Conservation (phyloP, 2,113 vertebrate genomes). For the Oceanodroma tethys region DNA sequence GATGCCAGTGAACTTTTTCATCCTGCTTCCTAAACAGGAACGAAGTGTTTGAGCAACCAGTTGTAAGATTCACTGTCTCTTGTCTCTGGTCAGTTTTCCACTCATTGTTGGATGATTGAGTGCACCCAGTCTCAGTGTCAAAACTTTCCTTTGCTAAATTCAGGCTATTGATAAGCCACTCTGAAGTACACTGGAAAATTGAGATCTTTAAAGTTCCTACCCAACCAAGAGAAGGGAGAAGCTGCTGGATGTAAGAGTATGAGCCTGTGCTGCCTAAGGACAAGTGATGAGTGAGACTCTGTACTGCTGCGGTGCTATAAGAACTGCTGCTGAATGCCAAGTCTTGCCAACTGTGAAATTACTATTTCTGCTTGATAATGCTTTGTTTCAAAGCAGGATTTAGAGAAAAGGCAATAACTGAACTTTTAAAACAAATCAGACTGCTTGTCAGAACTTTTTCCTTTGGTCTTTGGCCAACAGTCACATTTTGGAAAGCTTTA, state of each 20-base stretch:
- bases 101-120: not conserved
- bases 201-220: not conserved
- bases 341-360: constrained; percentile 63
- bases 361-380: constrained; percentile 56
- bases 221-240: not conserved
- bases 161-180: not conserved
- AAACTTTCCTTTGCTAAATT: not conserved
- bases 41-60: not conserved
- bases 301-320: not conserved
- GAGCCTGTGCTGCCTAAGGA: not conserved
- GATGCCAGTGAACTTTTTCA: not conserved
- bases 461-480: constrained; percentile 24
- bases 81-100: not conserved
- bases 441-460: not conserved
- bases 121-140: not conserved
- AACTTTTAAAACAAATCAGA: constrained; percentile 28
- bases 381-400: constrained; percentile 14
- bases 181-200: not conserved
- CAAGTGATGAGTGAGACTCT: not conserved
- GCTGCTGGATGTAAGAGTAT: not conserved
- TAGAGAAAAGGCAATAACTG: constrained; percentile 11
- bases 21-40: not conserved
- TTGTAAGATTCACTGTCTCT: not conserved
- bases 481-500: not conserved
- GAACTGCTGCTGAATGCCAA: constrained; percentile 13